phyloP scores from a whole-genome alignment of 2,888 invertebrate genomes.

The Oligia latruncula region DNA sequence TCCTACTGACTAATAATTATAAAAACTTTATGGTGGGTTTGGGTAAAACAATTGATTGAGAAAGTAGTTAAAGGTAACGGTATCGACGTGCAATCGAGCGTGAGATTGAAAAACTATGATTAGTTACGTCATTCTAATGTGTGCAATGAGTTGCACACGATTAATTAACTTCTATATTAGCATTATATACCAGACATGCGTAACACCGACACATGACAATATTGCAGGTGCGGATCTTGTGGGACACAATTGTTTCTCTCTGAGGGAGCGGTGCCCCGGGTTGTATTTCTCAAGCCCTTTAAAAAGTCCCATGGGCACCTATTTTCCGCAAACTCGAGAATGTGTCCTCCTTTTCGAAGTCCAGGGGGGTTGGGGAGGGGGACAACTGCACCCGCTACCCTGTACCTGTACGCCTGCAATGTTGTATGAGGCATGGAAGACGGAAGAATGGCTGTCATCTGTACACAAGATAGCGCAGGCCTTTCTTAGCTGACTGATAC shows the following conservation, averaged over 20 bases:
- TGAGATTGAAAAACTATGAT: conserved; percentile 65
- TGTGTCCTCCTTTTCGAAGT: neutral
- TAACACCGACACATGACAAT: neutral
- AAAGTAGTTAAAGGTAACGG: conserved; percentile 50
- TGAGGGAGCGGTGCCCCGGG: neutral
- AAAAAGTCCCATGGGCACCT: neutral
- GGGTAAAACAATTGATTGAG: conserved; percentile 48
- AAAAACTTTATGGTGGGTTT: conserved; percentile 39
- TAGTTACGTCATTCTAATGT: conserved; percentile 19
- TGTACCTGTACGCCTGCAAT: neutral
- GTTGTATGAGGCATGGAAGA: neutral
- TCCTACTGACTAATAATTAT: conserved; percentile 42
- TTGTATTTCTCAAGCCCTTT: neutral
- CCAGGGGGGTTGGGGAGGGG: too few species aligned
- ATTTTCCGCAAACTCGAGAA: neutral
- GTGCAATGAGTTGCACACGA: conserved; percentile 10
- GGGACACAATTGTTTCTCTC: neutral
- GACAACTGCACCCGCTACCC: too few species aligned
- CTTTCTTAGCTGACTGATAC: too few species aligned
- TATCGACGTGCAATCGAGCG: conserved; percentile 63
- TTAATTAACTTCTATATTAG: conserved; percentile 14
- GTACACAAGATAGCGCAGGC: too few species aligned
- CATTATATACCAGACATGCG: neutral
- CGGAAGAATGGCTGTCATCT: neutral
- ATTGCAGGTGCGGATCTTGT: neutral